Conservation (phyloP, 2,113 vertebrate genomes). For the Pagrus major region DNA sequence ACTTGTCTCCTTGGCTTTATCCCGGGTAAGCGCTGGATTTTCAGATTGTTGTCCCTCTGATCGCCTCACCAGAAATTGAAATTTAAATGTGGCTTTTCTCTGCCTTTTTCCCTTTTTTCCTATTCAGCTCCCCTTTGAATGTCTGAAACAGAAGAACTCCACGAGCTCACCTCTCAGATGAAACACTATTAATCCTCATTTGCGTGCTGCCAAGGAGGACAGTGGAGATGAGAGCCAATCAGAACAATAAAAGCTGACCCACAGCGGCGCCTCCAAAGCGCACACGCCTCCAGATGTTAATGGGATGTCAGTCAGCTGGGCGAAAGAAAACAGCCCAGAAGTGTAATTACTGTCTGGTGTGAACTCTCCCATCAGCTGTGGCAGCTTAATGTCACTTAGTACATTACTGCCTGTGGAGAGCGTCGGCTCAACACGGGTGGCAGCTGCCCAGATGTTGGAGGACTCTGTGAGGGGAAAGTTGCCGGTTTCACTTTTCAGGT, state of each 20-base stretch:
- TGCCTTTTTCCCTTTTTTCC: background rate
- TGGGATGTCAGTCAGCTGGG: slow-evolving; percentile 69
- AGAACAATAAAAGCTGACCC: slow-evolving; percentile 69
- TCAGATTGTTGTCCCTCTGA: slow-evolving; percentile 2
- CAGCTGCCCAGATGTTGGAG: slow-evolving; percentile 57
- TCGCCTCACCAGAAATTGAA: slow-evolving; percentile 26
- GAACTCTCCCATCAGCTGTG: slow-evolving; percentile 65
- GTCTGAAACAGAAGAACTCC: slow-evolving; percentile 38
- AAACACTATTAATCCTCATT: slow-evolving; percentile 76
- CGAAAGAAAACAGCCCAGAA: slow-evolving; percentile 49
- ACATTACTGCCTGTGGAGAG: slow-evolving; percentile 28
- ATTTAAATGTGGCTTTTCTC: slow-evolving; percentile 7
- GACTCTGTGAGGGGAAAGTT: slow-evolving; percentile 3
- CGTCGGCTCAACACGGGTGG: slow-evolving; percentile 9
- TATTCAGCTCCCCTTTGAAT: background rate
- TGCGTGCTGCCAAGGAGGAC: slow-evolving; percentile 56
- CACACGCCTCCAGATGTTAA: slow-evolving; percentile 65
- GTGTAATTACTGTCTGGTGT: slow-evolving; percentile 61
- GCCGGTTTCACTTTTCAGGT: slow-evolving; percentile 4
- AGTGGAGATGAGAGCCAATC: slow-evolving; percentile 66
- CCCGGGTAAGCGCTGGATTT: slow-evolving; percentile 39
- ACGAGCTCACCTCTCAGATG: slow-evolving; percentile 48
- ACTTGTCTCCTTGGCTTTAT: slow-evolving; percentile 58
- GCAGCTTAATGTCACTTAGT: slow-evolving; percentile 59
- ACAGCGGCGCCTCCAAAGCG: slow-evolving; percentile 33